Base-by-base conservation (phyloP, 2,797 vertebrate genomes). In the Lacerta bilineata region DNA sequence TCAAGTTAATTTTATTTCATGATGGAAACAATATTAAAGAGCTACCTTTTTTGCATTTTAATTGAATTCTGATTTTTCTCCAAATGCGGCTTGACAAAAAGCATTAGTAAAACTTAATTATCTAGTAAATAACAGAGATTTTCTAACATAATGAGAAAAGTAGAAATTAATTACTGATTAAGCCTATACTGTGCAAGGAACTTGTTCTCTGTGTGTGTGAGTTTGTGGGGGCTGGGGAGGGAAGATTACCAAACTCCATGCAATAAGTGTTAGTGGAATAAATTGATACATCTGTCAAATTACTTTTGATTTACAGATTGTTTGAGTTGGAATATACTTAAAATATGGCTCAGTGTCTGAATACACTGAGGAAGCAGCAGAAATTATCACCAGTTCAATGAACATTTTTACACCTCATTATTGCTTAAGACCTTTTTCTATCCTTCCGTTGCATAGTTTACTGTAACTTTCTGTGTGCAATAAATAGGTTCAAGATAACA, bases 101-200 rank as follows among this genome's bases (percentile, higher is more conserved):
- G 61, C 78, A 86, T 86, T 89, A 89, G 83, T 85, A 59, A 86
- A 89, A 77, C 78, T 86, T 89, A 89, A 89, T 89, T 89, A 86
- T 82, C 88, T 89, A 81, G 84, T 77, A 86, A 89, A 89, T 89
- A 89, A 86, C 41, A 85, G 83, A 89, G 78, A 85, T 86, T 86
- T 89, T 61, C 43, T 75, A 85, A 81, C 33, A 81, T 77, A 86
- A 89, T 89, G 84, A 86, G 84, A n/a, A 89, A 82, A 76, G 59
- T 81, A 82, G 88, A 86, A 86, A 85, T 89, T 86, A 89, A 86
- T 86, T 89, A 86, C 79, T 89, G 88, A 89, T 86, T 86, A 86
- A 86, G 59, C 72, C n/a, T 81, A 68, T 55, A 81, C 27, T 85
- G 72, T 33, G 33, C 25, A 85, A 85, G 69, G 55, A 64, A 41